Conservation (phyloP, 1,140 invertebrate species). For the Sipha flava region DNA sequence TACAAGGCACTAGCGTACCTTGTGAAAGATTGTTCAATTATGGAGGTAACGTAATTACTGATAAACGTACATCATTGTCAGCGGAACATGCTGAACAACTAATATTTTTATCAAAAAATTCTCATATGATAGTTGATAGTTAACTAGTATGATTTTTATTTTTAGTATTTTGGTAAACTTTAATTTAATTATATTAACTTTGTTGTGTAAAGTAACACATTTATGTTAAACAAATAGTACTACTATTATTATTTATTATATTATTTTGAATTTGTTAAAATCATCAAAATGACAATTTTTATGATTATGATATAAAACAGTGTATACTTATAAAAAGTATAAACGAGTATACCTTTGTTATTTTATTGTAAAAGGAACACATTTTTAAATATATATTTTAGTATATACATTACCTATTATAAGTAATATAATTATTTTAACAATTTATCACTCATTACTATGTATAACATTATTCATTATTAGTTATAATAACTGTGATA, state of each 20-base stretch:
- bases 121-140: background rate
- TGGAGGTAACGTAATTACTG: background rate
- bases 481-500: background rate
- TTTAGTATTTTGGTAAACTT: background rate
- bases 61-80: background rate
- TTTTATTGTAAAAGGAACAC: background rate
- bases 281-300: background rate
- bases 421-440: too few species aligned
- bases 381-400: background rate
- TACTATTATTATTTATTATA: background rate
- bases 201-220: background rate
- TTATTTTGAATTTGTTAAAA: background rate
- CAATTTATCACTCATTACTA: too few species aligned
- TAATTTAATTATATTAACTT: background rate
- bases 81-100: background rate
- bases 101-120: background rate
- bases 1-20: background rate
- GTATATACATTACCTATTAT: background rate
- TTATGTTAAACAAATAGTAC: background rate
- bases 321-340: too few species aligned
- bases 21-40: background rate
- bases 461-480: background rate
- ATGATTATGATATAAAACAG: background rate
- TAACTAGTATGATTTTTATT: background rate
- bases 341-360: background rate